These are phyloP conservation scores for human DNA, from an alignment of 2,113 vertebrate genomes.

Conservation along the genomic window GRCh38 chr6:58176001-58176500, in stretches of 20 bases:
- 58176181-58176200: not conserved
- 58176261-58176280: not conserved
- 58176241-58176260: not conserved
- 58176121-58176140: not conserved
- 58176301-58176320: not conserved
- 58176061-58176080: not conserved
- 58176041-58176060: not conserved
- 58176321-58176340: not conserved
- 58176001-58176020: not conserved
- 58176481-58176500: not conserved
- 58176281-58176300: not conserved
- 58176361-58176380: not conserved
- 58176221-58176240: not conserved
- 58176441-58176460: not conserved
- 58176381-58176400: not conserved
- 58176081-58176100: not conserved
- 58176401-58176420: not conserved
- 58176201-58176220: not conserved
- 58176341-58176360: not conserved
- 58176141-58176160: not conserved
- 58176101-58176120: not conserved
- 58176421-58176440: not conserved
- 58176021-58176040: not conserved
- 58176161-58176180: not conserved
- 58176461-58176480: not conserved